A percentile compares a stretch with the other conserved stretches of the same genome.
Conservation (phyloP, 2,113 vertebrate genomes). For the Platichthys stellatus region DNA sequence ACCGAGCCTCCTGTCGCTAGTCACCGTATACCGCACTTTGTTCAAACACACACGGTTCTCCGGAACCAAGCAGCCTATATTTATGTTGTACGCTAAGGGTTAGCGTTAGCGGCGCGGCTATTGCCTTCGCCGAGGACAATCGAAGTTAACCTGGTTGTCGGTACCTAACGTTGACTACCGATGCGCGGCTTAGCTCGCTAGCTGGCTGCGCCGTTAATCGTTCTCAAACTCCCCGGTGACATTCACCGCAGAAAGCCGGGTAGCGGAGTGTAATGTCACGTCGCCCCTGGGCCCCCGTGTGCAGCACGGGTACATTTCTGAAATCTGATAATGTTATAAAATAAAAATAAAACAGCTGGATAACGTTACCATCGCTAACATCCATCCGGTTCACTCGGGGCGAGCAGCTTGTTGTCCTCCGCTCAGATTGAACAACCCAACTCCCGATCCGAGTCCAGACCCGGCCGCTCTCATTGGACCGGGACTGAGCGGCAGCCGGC, state of each 20-base stretch:
- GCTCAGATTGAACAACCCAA: constrained; percentile 75
- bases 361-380: constrained; percentile 69
- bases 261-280: neutral
- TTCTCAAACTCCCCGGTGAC: constrained; percentile 61
- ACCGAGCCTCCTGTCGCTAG: neutral
- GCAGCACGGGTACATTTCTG: neutral
- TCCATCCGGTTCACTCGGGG: constrained; percentile 61
- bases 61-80: constrained; percentile 9
- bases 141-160: constrained; percentile 70
- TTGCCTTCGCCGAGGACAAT: constrained; percentile 61
- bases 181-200: constrained; percentile 55
- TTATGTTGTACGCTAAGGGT: constrained; percentile 32
- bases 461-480: constrained; percentile 73
- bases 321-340: constrained; percentile 12
- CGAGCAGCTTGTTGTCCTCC: constrained; percentile 75
- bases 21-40: constrained; percentile 13
- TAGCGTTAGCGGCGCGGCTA: constrained; percentile 52
- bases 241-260: constrained; percentile 41
- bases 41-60: constrained; percentile 1
- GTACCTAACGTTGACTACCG: constrained; percentile 60
- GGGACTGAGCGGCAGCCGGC: constrained; percentile 43
- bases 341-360: constrained; percentile 7
- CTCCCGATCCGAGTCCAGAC: constrained; percentile 67
- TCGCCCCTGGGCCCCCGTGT: constrained; percentile 11
- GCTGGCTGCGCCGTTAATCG: constrained; percentile 53